phyloP scores from a whole-genome alignment of 1,140 invertebrate species.

The Formica exsecta region DNA sequence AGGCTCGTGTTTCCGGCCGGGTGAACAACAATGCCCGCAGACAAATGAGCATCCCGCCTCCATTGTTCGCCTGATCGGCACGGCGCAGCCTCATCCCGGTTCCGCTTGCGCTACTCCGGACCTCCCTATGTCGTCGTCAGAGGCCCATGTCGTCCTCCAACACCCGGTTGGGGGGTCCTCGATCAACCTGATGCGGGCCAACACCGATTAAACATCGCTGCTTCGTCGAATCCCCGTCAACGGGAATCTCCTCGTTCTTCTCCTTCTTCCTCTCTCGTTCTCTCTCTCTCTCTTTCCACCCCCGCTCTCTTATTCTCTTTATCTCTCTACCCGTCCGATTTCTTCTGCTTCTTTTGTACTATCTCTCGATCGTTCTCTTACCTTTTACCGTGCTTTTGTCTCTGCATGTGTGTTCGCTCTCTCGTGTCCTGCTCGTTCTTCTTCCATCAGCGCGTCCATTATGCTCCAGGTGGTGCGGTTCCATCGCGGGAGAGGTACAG shows the following conservation, averaged over 20 bases:
- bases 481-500: not conserved
- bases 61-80: conserved; percentile 85
- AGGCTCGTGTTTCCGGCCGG: conserved; percentile 85
- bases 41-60: conserved; percentile 87
- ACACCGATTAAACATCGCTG: conserved; percentile 84
- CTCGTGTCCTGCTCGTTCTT: conserved; percentile 33
- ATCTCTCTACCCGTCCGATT: not conserved
- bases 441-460: conserved; percentile 47
- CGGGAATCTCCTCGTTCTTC: conserved; percentile 40
- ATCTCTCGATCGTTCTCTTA: conserved; percentile 53
- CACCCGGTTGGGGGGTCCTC: conserved; percentile 82
- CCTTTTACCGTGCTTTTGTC: conserved; percentile 23
- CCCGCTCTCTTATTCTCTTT: conserved; percentile 20
- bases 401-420: conserved; percentile 13
- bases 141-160: conserved; percentile 61
- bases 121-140: conserved; percentile 63
- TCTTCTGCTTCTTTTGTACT: conserved; percentile 56
- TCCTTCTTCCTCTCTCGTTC: not conserved
- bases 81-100: conserved; percentile 75
- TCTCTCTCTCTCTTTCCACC: not conserved
- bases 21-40: conserved; percentile 86
- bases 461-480: conserved; percentile 37
- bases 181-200: conserved; percentile 85
- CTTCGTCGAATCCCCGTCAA: conserved; percentile 83
- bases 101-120: conserved; percentile 67